Percentiles rank a stretch among this genome's conserved stretches.
Conservation (phyloP, 2,797 vertebrate genomes). For the Synanceia verrucosa region DNA sequence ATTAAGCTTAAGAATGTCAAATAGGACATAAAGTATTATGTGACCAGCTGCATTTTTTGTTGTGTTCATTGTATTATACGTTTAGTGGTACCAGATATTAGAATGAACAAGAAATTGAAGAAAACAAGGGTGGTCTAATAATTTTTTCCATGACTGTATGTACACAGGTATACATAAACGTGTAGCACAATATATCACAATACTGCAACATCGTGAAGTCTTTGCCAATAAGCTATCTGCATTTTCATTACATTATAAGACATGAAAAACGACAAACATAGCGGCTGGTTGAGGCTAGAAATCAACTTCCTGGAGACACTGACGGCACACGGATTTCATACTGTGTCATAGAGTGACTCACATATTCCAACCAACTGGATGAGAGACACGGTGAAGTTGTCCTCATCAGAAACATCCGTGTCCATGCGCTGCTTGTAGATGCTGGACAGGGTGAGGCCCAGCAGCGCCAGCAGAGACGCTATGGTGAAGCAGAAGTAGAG, state of each 20-base stretch:
- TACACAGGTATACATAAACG: too few species aligned
- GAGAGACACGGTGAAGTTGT: constrained; percentile 86
- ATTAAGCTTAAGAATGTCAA: too few species aligned
- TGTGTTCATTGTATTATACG: too few species aligned
- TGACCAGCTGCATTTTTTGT: too few species aligned
- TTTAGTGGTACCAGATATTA: too few species aligned
- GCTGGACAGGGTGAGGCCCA: constrained; percentile 80
- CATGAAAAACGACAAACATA: background rate
- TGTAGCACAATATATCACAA: too few species aligned
- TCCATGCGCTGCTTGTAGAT: constrained; percentile 74
- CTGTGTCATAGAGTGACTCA: constrained; percentile 64
- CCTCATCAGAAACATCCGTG: constrained; percentile 45
- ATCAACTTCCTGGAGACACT: background rate
- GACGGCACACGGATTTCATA: background rate
- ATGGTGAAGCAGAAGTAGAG: constrained; percentile 85
- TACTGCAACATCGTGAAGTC: too few species aligned
- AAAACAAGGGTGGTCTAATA: too few species aligned
- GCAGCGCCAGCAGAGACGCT: constrained; percentile 81
- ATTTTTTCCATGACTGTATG: too few species aligned
- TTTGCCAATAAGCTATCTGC: too few species aligned
- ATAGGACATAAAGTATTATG: too few species aligned
- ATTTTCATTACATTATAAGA: constrained; percentile 19
- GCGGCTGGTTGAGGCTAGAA: accelerated
- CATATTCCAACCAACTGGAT: constrained; percentile 86
- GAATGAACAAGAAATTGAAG: too few species aligned